These are phyloP conservation scores for Mirza zaza DNA, from an alignment of 2,113 vertebrate genomes.

Conservation along the genomic window DNA sequence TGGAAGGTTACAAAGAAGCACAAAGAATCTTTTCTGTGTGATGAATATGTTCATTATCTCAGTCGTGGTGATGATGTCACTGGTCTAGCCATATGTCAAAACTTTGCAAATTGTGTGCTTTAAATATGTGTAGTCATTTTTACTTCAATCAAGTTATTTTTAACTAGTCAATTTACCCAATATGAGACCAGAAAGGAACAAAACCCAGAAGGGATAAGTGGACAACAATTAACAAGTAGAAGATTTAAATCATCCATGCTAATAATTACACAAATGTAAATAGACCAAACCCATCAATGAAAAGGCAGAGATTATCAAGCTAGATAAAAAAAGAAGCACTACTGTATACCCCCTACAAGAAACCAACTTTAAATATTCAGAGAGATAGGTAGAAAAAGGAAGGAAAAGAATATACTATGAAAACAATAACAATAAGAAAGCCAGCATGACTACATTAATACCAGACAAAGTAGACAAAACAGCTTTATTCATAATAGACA, in stretches of 20 bases:
- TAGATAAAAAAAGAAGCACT: neutral
- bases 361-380: neutral
- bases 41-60: neutral
- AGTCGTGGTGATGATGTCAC: neutral
- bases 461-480: neutral
- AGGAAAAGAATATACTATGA: neutral
- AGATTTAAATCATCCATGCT: neutral
- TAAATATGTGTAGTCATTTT: neutral
- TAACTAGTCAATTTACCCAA: neutral
- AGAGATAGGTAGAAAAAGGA: neutral
- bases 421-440: neutral
- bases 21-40: neutral
- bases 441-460: neutral
- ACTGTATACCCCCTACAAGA: neutral
- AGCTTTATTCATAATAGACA: neutral
- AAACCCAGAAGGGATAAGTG: neutral
- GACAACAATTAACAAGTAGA: neutral
- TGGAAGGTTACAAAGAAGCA: neutral
- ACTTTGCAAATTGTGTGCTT: neutral
- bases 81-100: neutral
- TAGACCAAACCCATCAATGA: neutral
- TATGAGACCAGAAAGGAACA: neutral
- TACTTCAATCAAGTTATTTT: neutral
- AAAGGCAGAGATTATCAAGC: neutral
- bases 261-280: neutral